Conservation (phyloP, 35 echinoderm and acorn worm species). For the Eucidaris tribuloides region DNA sequence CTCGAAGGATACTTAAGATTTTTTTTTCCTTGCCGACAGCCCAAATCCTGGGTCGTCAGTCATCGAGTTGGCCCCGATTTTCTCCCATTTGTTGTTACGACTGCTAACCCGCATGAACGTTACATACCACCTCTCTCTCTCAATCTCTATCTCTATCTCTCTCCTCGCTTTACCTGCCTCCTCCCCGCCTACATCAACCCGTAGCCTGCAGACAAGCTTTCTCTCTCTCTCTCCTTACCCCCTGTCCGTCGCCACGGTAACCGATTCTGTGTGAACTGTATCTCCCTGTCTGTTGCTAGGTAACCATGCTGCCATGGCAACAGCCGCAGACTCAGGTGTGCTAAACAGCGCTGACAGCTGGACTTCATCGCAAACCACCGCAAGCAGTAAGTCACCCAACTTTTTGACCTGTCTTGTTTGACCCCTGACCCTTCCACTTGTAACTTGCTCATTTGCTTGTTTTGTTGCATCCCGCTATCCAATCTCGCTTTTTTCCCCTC, state of each 20-base stretch:
- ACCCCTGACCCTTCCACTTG: not conserved
- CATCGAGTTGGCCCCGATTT: too few relatives aligned
- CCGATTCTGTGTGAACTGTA: not conserved
- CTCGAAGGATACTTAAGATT: too few relatives aligned
- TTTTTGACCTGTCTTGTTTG: not conserved
- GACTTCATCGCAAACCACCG: constrained; percentile 34
- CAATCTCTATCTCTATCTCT: not conserved
- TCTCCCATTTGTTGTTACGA: too few relatives aligned
- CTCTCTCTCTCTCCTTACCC: not conserved
- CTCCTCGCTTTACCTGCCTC: not conserved
- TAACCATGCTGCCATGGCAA: constrained; percentile 56
- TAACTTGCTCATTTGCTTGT: not conserved
- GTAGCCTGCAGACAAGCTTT: not conserved
- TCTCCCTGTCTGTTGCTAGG: constrained; percentile 2
- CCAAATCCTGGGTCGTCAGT: too few relatives aligned
- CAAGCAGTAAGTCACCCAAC: not conserved
- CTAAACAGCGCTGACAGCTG: constrained; percentile 39
- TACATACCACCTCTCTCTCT: not conserved
- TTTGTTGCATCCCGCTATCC: not conserved
- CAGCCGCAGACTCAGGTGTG: constrained; percentile 45
- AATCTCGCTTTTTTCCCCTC: not conserved
- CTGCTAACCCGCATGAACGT: too few relatives aligned
- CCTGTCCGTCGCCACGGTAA: not conserved
- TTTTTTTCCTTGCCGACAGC: too few relatives aligned
- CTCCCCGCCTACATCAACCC: too few relatives aligned